Evolutionary conservation across 2,113 vertebrate genomes (phyloP), one percentile per base, ranked within the genome.

Genomic region (Xyliphius kryptos): DNA sequence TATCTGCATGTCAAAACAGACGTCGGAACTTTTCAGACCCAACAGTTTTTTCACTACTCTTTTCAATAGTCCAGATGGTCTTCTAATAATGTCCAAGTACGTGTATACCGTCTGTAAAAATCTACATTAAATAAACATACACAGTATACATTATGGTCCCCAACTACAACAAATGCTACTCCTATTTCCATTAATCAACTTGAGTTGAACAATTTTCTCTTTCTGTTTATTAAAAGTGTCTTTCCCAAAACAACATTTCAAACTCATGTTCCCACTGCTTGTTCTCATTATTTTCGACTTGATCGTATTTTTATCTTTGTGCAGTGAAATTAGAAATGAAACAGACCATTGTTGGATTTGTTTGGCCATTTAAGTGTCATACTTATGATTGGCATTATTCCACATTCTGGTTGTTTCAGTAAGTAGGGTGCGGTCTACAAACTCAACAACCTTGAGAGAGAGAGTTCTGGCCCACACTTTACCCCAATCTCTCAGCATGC

Each of bases 381-480:
- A 20, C 47, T 59, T 67, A 36, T 67, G 37, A 13, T 69, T 69
- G 67, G 67, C 53, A 12, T 15, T 37, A 17, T 22, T 63, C 54
- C 67, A 71, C 52, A 21, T 37, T 57, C 41, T 19, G 47, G 72
- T 38, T 60, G 46, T 48, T 26, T 56, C 36, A 49, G 21, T 47
- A 36, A 56, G 63, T 41, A 50, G 48, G 62, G 64, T 36, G 56
- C 32, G 47, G 43, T 55, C 46, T 60, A 40, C 43, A 37, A 51
- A 38, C 32, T 58, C 67, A 5, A 47, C 46, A 69, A 32, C 46
- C 20, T 20, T 63, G 13, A 63, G 50, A 22, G n/a, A 22, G n/a
- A 69, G 47, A 20, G 22, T 21, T 21, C 54, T 63, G 55, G 38
- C 67, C 67, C 52, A 36, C 20, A 44, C 40, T 53, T 63, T 22